phyloP scores from a whole-genome alignment of 2,888 invertebrate species.

The Clistopyga incitator region DNA sequence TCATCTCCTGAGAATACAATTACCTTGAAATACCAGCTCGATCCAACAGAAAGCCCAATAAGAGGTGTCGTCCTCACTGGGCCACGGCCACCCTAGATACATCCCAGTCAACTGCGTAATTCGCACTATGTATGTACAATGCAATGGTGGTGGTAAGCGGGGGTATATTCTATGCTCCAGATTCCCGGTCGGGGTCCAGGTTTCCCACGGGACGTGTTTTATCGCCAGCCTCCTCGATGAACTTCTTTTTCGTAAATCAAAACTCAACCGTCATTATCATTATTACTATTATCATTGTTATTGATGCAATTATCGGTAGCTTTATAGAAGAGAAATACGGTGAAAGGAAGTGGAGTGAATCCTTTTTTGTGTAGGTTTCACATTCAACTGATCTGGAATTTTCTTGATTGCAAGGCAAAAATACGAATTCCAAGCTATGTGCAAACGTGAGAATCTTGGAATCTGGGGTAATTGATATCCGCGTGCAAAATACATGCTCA shows the following conservation, averaged over 20 bases:
- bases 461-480: constrained; percentile 65
- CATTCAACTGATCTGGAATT: constrained; percentile 62
- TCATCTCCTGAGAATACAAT: constrained; percentile 47
- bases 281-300: neutral
- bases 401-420: constrained; percentile 55
- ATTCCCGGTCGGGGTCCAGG: constrained; percentile 11
- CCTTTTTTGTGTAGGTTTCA: constrained; percentile 47
- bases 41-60: constrained; percentile 31
- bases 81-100: constrained; percentile 60
- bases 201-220: neutral
- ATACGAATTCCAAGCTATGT: constrained; percentile 41
- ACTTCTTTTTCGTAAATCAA: neutral
- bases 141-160: constrained; percentile 13
- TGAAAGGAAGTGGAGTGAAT: constrained; percentile 3
- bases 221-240: neutral
- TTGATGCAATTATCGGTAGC: neutral
- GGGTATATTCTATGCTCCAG: constrained; percentile 6
- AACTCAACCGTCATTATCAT: neutral
- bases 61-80: constrained; percentile 37
- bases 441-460: constrained; percentile 18
- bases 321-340: neutral
- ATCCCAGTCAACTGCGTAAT: constrained; percentile 44
- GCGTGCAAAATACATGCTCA: constrained; percentile 13
- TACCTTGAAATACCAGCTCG: constrained; percentile 28
- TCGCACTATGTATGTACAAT: neutral